These are phyloP conservation scores for Melanostoma scalare DNA, from an alignment of 2,888 invertebrate genomes.

Conservation along the genomic window DNA sequence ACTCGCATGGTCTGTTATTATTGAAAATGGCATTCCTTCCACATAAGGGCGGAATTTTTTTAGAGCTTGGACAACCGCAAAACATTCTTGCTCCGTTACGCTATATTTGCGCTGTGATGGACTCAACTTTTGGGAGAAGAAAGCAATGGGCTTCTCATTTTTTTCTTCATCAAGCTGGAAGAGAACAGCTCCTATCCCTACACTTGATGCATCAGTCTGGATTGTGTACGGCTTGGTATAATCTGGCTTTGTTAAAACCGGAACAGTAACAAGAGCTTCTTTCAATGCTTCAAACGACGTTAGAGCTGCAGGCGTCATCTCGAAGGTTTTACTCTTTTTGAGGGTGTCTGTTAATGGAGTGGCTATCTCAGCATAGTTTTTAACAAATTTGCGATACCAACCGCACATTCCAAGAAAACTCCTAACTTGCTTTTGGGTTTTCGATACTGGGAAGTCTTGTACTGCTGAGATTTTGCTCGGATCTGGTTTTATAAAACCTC, in stretches of 20 bases:
- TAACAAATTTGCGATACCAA: conserved; percentile 51
- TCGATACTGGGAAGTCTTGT: conserved; percentile 32
- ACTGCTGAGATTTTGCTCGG: conserved; percentile 38
- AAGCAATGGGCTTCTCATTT: conserved; percentile 33
- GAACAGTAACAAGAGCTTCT: not conserved
- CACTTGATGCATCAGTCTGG: conserved; percentile 18
- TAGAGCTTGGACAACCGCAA: conserved; percentile 26
- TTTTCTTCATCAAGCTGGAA: conserved; percentile 23
- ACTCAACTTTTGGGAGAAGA: conserved; percentile 6
- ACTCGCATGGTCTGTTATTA: conserved; percentile 58
- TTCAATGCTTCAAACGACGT: conserved; percentile 8
- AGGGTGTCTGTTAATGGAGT: conserved; percentile 3
- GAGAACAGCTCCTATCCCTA: conserved; percentile 13
- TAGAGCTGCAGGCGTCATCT: not conserved
- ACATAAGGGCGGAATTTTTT: conserved; percentile 55
- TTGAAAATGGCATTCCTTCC: conserved; percentile 45
- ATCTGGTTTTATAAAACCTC: conserved; percentile 35
- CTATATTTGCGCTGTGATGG: not conserved
- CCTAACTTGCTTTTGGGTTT: conserved; percentile 67
- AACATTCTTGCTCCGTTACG: not conserved
- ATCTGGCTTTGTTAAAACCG: conserved; percentile 14
- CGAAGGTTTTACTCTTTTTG: conserved; percentile 10
- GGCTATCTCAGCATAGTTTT: conserved; percentile 52
- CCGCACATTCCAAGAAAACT: conserved; percentile 68
- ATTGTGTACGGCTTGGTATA: conserved; percentile 9